Conservation (phyloP, 2,113 vertebrate genomes). For the Heptranchias perlo region DNA sequence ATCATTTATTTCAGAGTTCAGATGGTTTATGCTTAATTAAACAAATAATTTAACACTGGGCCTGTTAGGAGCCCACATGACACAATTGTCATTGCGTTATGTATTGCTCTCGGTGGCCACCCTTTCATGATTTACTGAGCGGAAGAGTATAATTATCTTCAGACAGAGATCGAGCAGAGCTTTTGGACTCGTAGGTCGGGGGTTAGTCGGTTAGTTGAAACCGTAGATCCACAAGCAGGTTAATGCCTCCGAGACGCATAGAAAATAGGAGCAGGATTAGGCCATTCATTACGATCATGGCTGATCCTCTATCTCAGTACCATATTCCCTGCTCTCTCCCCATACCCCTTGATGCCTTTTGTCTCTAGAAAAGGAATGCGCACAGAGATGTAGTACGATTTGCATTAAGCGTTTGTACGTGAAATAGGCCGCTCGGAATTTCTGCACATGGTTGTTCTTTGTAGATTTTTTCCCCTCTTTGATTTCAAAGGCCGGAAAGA, state of each 20-base stretch:
- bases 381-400: neutral
- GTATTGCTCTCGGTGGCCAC: neutral
- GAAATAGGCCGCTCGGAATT: neutral
- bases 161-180: neutral
- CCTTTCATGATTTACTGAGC: neutral
- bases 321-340: too few relatives aligned
- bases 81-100: neutral
- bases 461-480: neutral
- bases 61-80: neutral
- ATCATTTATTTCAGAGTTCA: slow-evolving; percentile 24
- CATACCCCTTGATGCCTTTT: too few relatives aligned
- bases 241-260: neutral
- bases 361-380: neutral
- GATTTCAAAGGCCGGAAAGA: neutral
- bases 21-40: slow-evolving; percentile 34
- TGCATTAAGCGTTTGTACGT: neutral
- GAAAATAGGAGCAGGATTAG: too few relatives aligned
- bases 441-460: neutral
- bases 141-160: neutral
- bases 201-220: neutral
- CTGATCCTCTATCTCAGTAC: too few relatives aligned
- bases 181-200: neutral
- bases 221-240: neutral
- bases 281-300: too few relatives aligned
- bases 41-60: slow-evolving; percentile 25